Evolutionary conservation across 1,140 invertebrate species (phyloP).

Genomic region (Drosophila subpulchrella): DNA sequence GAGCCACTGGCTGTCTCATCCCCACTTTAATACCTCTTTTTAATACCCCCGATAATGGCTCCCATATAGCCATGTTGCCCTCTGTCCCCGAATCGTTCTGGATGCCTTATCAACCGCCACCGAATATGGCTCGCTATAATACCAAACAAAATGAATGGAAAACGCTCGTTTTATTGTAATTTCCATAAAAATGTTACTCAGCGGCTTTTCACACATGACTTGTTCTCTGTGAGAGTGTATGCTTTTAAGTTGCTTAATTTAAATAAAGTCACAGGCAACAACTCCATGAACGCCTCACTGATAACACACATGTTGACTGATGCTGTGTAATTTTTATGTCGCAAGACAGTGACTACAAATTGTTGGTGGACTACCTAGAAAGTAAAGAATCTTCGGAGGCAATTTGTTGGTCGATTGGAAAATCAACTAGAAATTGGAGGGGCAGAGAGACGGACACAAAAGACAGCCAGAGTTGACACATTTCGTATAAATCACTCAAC

Average conservation of each 20-base stretch:
- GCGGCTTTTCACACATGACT: slow-evolving; percentile 49
- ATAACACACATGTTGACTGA: slow-evolving; percentile 59
- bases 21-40: slow-evolving; percentile 24
- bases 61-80: slow-evolving; percentile 18
- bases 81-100: slow-evolving; percentile 27
- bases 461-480: slow-evolving; percentile 47
- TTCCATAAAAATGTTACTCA: slow-evolving; percentile 72
- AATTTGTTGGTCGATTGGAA: slow-evolving; percentile 62
- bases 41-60: slow-evolving; percentile 47
- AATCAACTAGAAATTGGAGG: slow-evolving; percentile 35
- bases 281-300: slow-evolving; percentile 55
- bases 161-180: slow-evolving; percentile 59
- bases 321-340: slow-evolving; percentile 60
- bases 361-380: slow-evolving; percentile 40
- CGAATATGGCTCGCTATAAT: slow-evolving; percentile 34
- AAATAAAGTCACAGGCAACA: slow-evolving; percentile 63
- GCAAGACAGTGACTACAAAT: slow-evolving; percentile 47
- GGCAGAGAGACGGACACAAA: slow-evolving; percentile 21
- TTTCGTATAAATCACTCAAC: slow-evolving; percentile 70
- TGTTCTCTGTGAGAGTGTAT: slow-evolving; percentile 13
- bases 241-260: slow-evolving; percentile 74
- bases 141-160: slow-evolving; percentile 44
- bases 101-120: slow-evolving; percentile 45
- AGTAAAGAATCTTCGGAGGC: slow-evolving; percentile 38
- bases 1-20: slow-evolving; percentile 2